A percentile compares a stretch with the other conserved stretches of the same genome.
Conservation (phyloP, 2,888 invertebrate species). For the Cerceris rybyensis region DNA sequence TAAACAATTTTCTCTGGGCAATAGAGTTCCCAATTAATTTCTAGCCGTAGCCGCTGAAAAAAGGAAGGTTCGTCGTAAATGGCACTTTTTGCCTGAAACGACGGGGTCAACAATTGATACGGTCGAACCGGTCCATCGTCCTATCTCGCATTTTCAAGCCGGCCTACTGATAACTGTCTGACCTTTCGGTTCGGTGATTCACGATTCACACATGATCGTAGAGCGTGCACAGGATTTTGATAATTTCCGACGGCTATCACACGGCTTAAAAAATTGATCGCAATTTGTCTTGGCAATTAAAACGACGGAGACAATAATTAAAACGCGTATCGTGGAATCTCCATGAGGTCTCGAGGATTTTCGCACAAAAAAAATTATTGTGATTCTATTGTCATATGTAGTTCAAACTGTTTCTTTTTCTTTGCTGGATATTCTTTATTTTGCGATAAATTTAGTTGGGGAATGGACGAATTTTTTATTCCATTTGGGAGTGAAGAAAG, state of each 20-base stretch:
- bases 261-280: conserved; percentile 26
- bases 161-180: conserved; percentile 50
- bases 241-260: conserved; percentile 28
- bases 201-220: conserved; percentile 35
- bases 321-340: conserved; percentile 20
- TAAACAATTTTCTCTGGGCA: background rate
- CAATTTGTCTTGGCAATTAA: conserved; percentile 50
- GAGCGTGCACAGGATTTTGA: conserved; percentile 7
- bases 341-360: background rate
- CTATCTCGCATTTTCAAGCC: conserved; percentile 38
- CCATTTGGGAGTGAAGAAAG: no score
- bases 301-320: conserved; percentile 18
- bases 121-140: conserved; percentile 3
- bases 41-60: conserved; percentile 18
- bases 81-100: background rate
- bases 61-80: conserved; percentile 21
- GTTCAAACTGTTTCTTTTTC: no score
- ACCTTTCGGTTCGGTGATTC: conserved; percentile 51
- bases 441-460: no score
- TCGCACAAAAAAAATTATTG: background rate
- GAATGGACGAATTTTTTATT: no score
- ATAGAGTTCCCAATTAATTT: background rate
- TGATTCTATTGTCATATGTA: background rate
- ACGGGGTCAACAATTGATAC: conserved; percentile 21
- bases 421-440: no score